Percentiles rank a stretch among this genome's conserved stretches.
These are phyloP conservation scores for Hyaena hyaena DNA, from an alignment of 2,113 vertebrate species.

Conservation along the genomic window DNA sequence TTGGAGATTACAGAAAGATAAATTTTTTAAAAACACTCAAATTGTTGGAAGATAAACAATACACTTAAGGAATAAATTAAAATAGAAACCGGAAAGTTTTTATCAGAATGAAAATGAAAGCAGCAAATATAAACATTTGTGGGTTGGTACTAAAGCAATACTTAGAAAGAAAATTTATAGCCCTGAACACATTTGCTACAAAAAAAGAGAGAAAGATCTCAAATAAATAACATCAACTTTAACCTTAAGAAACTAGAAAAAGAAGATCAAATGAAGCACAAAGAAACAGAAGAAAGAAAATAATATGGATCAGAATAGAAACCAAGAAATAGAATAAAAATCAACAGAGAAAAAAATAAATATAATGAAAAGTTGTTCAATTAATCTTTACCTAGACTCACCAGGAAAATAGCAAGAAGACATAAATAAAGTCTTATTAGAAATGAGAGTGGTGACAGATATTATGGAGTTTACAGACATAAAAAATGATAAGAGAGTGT, in stretches of 20 bases:
- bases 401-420: neutral
- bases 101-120: neutral
- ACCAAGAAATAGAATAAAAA: neutral
- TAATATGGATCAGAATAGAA: neutral
- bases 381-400: neutral
- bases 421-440: neutral
- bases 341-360: neutral
- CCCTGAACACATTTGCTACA: neutral
- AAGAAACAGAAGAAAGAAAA: neutral
- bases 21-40: neutral
- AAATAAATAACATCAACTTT: neutral
- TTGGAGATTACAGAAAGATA: neutral
- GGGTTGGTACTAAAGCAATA: neutral
- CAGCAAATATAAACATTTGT: neutral
- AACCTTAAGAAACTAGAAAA: neutral
- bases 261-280: neutral
- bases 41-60: neutral
- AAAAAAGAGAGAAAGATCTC: neutral
- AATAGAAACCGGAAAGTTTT: neutral
- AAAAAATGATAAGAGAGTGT: neutral
- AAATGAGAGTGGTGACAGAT: neutral
- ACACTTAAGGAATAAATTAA: neutral
- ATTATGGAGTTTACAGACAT: neutral
- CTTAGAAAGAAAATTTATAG: neutral
- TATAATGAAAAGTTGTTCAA: neutral